Evolutionary conservation across 2,113 vertebrate genomes (phyloP).

Genomic region (Erythrolamprus reginae): DNA sequence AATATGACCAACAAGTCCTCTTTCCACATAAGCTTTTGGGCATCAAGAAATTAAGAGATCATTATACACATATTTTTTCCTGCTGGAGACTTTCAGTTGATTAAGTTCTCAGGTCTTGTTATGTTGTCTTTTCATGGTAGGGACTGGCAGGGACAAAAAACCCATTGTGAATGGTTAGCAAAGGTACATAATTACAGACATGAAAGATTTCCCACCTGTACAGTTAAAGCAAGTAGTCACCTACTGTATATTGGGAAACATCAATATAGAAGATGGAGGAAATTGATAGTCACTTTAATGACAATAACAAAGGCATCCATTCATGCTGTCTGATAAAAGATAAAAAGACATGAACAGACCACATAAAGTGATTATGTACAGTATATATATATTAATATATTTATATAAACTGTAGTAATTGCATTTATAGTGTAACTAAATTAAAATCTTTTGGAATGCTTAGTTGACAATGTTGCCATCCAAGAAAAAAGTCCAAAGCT

Average conservation of each 20-base stretch:
- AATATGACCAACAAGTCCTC: no score
- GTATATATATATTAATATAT: background rate
- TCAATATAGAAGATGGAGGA: background rate
- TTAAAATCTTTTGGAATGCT: background rate
- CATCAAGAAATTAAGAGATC: background rate
- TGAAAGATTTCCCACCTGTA: background rate
- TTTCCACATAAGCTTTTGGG: background rate
- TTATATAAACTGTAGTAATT: background rate
- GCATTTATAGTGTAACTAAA: background rate
- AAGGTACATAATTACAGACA: background rate
- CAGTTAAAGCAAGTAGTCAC: background rate
- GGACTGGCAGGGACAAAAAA: background rate
- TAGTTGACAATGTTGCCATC: background rate
- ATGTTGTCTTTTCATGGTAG: background rate
- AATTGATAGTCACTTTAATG: background rate
- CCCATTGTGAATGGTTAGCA: background rate
- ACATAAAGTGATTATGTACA: background rate
- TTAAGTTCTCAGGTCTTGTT: background rate
- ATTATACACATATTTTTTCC: background rate
- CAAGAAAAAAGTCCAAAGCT: background rate
- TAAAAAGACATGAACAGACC: background rate
- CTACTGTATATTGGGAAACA: background rate
- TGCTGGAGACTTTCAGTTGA: background rate
- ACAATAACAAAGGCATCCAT: background rate
- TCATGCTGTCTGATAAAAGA: background rate